phyloP scores from a whole-genome alignment of 2,888 invertebrate species.

The Unio pictorum region DNA sequence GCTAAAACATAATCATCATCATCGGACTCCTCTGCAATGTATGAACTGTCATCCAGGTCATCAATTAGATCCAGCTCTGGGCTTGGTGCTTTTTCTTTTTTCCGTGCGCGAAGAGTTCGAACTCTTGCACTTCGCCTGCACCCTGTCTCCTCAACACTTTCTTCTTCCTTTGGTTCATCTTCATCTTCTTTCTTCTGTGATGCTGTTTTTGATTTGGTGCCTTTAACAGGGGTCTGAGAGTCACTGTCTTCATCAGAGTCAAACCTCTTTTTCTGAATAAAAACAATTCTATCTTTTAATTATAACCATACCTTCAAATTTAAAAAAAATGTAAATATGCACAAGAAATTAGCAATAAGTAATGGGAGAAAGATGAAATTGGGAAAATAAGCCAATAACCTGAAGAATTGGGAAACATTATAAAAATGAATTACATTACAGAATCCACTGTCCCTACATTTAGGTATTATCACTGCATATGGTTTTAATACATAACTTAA shows the following conservation, averaged over 20 bases:
- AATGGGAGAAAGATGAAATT: too few relatives aligned
- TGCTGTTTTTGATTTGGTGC: slow-evolving; percentile 9
- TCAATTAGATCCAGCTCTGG: slow-evolving; percentile 33
- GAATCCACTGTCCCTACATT: too few relatives aligned
- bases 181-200: slow-evolving; percentile 31
- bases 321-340: too few relatives aligned
- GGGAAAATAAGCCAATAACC: too few relatives aligned
- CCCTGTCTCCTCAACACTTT: slow-evolving; percentile 28
- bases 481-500: too few relatives aligned
- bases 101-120: slow-evolving; percentile 21
- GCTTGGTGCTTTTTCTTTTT: slow-evolving; percentile 14
- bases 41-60: slow-evolving; percentile 15
- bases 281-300: slow-evolving; percentile 2
- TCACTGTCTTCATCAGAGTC: slow-evolving; percentile 43
- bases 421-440: too few relatives aligned
- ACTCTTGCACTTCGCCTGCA: slow-evolving; percentile 40
- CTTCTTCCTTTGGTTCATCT: slow-evolving; percentile 6
- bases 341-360: too few relatives aligned
- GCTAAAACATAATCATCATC: slow-evolving; percentile 39
- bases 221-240: slow-evolving; percentile 15
- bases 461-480: too few relatives aligned
- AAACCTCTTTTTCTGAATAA: slow-evolving; percentile 40
- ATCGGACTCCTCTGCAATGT: slow-evolving; percentile 21
- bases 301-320: too few relatives aligned
- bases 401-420: too few relatives aligned